A percentile compares a stretch with the other conserved stretches of the same genome.
These are phyloP conservation scores for Drosophila demipolita DNA, from an alignment of 2,888 invertebrate genomes.

Conservation along the genomic window DNA sequence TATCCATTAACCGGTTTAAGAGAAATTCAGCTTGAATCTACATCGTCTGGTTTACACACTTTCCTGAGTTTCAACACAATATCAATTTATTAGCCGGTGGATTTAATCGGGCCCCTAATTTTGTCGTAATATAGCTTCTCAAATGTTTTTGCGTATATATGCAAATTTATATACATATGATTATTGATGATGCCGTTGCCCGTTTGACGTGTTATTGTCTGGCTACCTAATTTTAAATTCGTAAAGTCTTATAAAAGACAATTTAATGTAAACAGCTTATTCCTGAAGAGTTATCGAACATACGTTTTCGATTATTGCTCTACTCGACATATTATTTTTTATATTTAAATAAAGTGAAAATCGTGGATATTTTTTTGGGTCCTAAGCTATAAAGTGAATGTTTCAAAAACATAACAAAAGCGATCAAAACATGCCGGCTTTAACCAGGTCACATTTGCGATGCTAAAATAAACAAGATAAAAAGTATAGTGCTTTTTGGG, in stretches of 20 bases:
- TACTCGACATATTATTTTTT: too few relatives aligned
- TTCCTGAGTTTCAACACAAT: slow-evolving; percentile 29
- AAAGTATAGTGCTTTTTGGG: too few relatives aligned
- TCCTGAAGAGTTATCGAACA: too few relatives aligned
- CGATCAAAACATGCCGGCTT: too few relatives aligned
- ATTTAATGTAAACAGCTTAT: too few relatives aligned
- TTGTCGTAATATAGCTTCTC: slow-evolving; percentile 31
- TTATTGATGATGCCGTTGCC: slow-evolving; percentile 22
- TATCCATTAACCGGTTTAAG: slow-evolving; percentile 55
- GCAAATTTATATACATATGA: slow-evolving; percentile 24
- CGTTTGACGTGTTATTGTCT: slow-evolving; percentile 9
- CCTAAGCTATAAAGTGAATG: too few relatives aligned
- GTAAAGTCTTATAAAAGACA: slow-evolving; percentile 47
- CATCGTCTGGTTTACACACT: slow-evolving; percentile 48
- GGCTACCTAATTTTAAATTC: slow-evolving; percentile 3
- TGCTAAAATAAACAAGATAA: too few relatives aligned
- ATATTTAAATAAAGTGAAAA: too few relatives aligned
- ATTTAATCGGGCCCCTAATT: slow-evolving; percentile 35
- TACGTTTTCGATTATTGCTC: too few relatives aligned
- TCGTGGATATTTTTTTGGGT: too few relatives aligned
- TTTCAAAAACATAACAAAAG: too few relatives aligned
- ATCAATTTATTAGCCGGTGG: slow-evolving; percentile 12
- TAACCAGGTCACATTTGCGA: too few relatives aligned
- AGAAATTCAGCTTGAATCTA: slow-evolving; percentile 45
- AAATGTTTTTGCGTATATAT: slow-evolving; percentile 29